Base-by-base conservation (phyloP, 2,113 vertebrate species). In the Gnathonemus echidnorhynchus region DNA sequence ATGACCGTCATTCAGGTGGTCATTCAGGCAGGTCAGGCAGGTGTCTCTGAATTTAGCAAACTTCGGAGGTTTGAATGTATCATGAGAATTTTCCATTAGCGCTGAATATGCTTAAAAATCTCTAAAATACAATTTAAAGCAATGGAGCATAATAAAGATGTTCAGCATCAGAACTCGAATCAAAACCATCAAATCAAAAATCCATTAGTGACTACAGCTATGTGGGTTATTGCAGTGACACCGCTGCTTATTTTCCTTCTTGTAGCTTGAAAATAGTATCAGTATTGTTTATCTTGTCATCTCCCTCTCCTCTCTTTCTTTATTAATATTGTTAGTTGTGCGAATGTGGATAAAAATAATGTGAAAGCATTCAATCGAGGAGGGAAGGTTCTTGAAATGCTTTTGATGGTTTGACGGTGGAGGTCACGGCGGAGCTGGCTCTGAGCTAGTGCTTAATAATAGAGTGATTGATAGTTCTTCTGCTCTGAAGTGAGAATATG, bases 31-130 rank as follows among this genome's bases (percentile, higher is more conserved):
- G 39, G 39, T 42, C 39, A 42, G 93, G 90, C 92, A 89, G 88
- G 86, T 49, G 27, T 66, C 84, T 91, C 92, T 92, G 91, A 92
- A 93, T 94, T 92, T 93, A 95, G 93, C 87, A 21, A 91, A 53
- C 93, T 90, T 93, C 92, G 92, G 91, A 91, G 91, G 91, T 70
- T 24, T 90, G 91, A 93, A 94, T 92, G 66, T 86, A 17, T 89
- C 91, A 94, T 89, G 90, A 94, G 91, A 90, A 89, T 48, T 53
- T 74, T 53, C 50, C 39, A 53, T 70, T 52, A 88, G 80, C n/a
- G 42, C 90, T 92, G 90, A 89, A 53, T 91, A 87, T 90, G 89
- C 89, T 90, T 50, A 13, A 74, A 58, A 90, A 92, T 93, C 90
- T 93, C 91, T 87, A 91, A 93, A 92, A 88, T 48, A 48, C 11